A percentile compares a stretch with the other conserved stretches of the same genome.
Conservation (phyloP, 2,113 vertebrate genomes). For the Cheirogaleus medius region DNA sequence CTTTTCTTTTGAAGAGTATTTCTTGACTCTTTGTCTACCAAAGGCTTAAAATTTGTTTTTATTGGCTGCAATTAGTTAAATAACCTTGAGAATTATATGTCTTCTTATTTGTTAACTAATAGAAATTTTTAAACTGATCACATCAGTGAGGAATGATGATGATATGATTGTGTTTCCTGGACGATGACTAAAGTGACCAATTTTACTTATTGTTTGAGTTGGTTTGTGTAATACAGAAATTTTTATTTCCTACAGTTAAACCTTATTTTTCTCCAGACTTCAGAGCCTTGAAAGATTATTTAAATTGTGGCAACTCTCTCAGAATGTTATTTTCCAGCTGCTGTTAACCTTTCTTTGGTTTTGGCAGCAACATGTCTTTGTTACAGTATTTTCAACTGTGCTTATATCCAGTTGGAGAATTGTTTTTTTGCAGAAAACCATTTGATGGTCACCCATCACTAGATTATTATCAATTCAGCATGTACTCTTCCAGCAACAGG, state of each 20-base stretch:
- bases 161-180: background rate
- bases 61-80: background rate
- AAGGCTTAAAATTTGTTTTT: background rate
- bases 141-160: background rate
- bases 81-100: background rate
- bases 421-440: background rate
- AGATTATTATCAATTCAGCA: background rate
- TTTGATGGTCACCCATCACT: constrained; percentile 9
- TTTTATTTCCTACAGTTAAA: constrained; percentile 9
- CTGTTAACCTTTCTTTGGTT: constrained; percentile 47
- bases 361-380: constrained; percentile 33
- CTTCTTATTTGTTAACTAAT: background rate
- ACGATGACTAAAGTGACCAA: background rate
- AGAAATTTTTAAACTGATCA: background rate
- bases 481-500: background rate
- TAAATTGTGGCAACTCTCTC: background rate
- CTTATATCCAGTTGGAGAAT: background rate
- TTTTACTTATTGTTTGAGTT: background rate
- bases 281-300: background rate
- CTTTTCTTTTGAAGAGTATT: background rate
- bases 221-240: background rate
- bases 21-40: background rate
- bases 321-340: background rate
- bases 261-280: constrained; percentile 1
- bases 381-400: constrained; percentile 27